phyloP scores from a whole-genome alignment of 2,888 invertebrate genomes.

The Tribolium freemani region DNA sequence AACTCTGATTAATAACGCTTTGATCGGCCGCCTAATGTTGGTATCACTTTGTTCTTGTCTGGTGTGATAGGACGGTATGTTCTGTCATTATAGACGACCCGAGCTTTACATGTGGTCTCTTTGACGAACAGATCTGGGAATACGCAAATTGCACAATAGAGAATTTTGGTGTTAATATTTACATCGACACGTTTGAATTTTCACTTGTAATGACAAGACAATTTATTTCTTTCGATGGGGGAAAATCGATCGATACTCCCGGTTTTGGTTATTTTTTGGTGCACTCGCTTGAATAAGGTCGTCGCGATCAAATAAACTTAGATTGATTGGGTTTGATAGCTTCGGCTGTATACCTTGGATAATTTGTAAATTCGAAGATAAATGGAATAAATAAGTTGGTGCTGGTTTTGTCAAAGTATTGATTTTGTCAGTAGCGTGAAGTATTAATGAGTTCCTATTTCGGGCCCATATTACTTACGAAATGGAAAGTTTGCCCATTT shows the following conservation, averaged over 20 bases:
- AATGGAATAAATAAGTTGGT: neutral
- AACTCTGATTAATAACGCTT: conserved; percentile 8
- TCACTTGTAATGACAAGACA: conserved; percentile 10
- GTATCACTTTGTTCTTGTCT: conserved; percentile 29
- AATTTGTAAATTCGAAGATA: neutral
- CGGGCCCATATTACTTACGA: too few relatives aligned
- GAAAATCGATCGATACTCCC: neutral
- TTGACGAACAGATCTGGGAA: conserved; percentile 28
- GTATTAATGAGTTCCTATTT: too few relatives aligned
- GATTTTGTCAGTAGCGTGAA: too few relatives aligned
- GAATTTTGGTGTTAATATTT: conserved; percentile 13
- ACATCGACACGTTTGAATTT: neutral
- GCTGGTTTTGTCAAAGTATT: too few relatives aligned
- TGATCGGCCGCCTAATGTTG: conserved; percentile 21
- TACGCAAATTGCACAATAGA: conserved; percentile 30
- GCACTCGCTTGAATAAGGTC: neutral
- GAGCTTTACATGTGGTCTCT: conserved; percentile 36
- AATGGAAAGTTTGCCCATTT: too few relatives aligned
- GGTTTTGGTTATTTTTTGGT: conserved; percentile 1
- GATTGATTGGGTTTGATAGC: neutral
- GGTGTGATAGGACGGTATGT: conserved; percentile 21
- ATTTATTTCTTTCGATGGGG: conserved; percentile 6
- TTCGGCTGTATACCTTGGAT: neutral
- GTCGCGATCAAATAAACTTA: neutral
- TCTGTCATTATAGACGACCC: conserved; percentile 22